Conservation (phyloP, 1,140 invertebrate species). For the Trachymyrmex cornetzi region DNA sequence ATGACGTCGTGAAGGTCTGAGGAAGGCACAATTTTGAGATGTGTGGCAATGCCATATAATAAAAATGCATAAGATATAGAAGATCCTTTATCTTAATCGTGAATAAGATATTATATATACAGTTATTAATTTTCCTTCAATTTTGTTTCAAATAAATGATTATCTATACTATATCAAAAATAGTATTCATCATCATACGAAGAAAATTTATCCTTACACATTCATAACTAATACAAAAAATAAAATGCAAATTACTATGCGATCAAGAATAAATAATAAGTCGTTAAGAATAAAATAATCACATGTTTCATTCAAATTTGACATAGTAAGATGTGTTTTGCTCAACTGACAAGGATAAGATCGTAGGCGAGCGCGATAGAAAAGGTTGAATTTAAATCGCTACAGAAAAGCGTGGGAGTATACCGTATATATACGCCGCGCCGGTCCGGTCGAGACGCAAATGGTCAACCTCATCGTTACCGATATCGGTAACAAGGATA, state of each 20-base stretch:
- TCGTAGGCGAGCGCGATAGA: constrained; percentile 33
- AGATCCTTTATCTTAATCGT: constrained; percentile 5
- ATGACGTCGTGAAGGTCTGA: constrained; percentile 54
- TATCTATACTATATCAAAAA: neutral
- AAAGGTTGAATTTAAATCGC: constrained; percentile 46
- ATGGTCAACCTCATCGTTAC: constrained; percentile 76
- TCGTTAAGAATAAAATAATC: neutral
- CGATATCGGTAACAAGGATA: constrained; percentile 77
- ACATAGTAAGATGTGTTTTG: constrained; percentile 1
- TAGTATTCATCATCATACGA: neutral
- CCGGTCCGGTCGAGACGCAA: constrained; percentile 54
- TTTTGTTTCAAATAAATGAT: neutral
- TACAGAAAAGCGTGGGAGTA: constrained; percentile 74
- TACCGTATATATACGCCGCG: constrained; percentile 36
- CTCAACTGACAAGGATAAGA: constrained; percentile 29
- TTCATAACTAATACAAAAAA: neutral
- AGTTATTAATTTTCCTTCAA: neutral
- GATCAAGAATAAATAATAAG: neutral
- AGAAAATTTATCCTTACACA: neutral
- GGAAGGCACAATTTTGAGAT: neutral
- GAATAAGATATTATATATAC: neutral
- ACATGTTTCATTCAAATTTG: constrained; percentile 26
- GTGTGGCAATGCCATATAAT: neutral
- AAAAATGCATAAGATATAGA: constrained; percentile 15
- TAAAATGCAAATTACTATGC: neutral